Conservation (phyloP, 2,888 invertebrate species). For the Agrochola circellaris region DNA sequence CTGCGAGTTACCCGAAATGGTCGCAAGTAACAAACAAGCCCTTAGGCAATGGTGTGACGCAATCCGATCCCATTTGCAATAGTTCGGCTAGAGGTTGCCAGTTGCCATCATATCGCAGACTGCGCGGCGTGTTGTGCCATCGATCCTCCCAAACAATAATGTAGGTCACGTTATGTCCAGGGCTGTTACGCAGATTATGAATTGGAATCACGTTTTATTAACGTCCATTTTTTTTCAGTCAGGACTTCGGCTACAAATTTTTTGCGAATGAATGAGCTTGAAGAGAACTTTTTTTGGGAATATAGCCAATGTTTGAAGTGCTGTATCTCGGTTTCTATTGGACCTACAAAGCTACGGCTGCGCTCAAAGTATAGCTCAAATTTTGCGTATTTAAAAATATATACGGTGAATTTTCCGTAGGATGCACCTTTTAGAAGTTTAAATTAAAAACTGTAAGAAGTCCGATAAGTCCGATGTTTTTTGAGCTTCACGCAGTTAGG, state of each 20-base stretch:
- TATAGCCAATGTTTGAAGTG: too few species aligned
- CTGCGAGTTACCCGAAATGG: not conserved
- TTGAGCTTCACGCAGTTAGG: too few species aligned
- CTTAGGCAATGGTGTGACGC: slow-evolving; percentile 33
- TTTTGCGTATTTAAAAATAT: too few species aligned
- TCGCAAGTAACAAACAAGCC: slow-evolving; percentile 23
- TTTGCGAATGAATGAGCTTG: not conserved
- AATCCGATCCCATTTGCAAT: slow-evolving; percentile 35
- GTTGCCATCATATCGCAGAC: slow-evolving; percentile 54
- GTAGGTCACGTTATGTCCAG: slow-evolving; percentile 48
- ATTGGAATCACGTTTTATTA: not conserved
- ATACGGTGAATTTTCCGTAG: too few species aligned
- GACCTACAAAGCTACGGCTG: too few species aligned
- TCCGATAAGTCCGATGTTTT: too few species aligned
- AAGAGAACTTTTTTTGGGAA: too few species aligned
- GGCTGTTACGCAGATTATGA: slow-evolving; percentile 23
- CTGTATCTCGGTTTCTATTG: too few species aligned
- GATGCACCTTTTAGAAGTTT: too few species aligned
- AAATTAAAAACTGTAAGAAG: too few species aligned
- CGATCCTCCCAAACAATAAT: slow-evolving; percentile 57
- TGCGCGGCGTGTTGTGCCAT: slow-evolving; percentile 55
- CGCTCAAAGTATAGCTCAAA: too few species aligned
- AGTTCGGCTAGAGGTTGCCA: slow-evolving; percentile 32
- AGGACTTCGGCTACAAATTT: not conserved
- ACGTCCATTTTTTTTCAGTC: not conserved